Evolutionary conservation across 2,797 vertebrate genomes (phyloP), one percentile per base, ranked within the genome.

Genomic region (Muscicapa comitata): DNA sequence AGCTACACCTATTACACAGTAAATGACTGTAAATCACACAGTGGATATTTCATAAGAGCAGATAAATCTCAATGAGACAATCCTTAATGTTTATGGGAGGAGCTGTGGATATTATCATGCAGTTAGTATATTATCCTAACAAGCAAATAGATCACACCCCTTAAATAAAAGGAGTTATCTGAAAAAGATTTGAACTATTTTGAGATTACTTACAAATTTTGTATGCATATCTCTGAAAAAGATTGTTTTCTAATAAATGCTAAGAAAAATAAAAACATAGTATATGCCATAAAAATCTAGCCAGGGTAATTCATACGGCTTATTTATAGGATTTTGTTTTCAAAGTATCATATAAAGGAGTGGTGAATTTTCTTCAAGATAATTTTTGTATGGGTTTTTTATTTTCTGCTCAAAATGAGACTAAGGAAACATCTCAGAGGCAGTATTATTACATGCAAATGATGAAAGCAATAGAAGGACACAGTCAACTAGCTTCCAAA

Each of bases 41-140:
- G 53, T 51, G 40, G 75, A 25, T 38, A 23, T 89, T 94, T 95
- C 81, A 23, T 93, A 96, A 95, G 71, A 93, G 74, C 63, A 79
- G 86, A 85, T 90, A 84, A 86, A 91, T 91, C 75, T 89, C 50
- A 76, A 3, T 85, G 74, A 90, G 63, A 82, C 40, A 58, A 77
- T 81, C 38, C 35, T 59, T 50, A 94, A 55, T 86, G 43, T 71
- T 90, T 93, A 28, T 83, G 75, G 92, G 84, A 91, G 92, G 67
- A 85, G 28, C 61, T 73, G 33, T 58, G 73, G 59, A 11, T 90
- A 54, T 78, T 45, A 54, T 73, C 14, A 45, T 51, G 40, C 6
- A 61, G 33, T 76, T 86, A 38, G 12, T 42, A 3, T 62, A 37
- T 76, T 75, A 84, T 6, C 35, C 42, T 89, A 61, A 45, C 2